Evolutionary conservation across 1,140 invertebrate species (phyloP), one percentile per base, ranked within the genome.

Genomic region (Sinella curviseta): DNA sequence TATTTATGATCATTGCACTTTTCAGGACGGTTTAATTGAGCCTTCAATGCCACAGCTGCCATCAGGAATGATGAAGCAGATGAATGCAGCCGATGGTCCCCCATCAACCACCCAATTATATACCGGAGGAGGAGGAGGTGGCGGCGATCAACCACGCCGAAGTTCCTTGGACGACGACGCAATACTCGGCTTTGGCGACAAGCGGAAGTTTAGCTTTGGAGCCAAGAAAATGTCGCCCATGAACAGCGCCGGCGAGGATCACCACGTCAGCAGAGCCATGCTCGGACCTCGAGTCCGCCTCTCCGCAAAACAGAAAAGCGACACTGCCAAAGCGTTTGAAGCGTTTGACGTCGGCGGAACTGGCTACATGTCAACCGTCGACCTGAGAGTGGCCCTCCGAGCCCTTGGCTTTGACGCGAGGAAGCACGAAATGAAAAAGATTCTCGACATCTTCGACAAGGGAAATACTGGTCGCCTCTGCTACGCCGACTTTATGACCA

Each of bases 291-390:
- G 12, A 33, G 65, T 70, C 1, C 2, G 97, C 86, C 86, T 98
- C 24, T 92, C 91, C 35, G 93, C 95, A 79, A 93, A 97, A 86
- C 95, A 98, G 85, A 94, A 95, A 87, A 90, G 91, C 76, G 96
- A 98, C 86, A 97, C 98, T 77, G 93, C 95, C 87, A 95, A 97
- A 89, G 96, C 97, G 0, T 99, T 99, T 87, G 93, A 97, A 89
- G 86, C 98, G 20, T 98, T 99, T 89, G 97, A 99, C 88, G 92
- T 92, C 67, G 93, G 96, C 88, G 93, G 92, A 26, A 92, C 91
- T 67, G 95, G 95, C 17, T 91, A 90, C 84, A 97, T 99, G 84
- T 93, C 96, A 86, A 92, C 92, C 0, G 97, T 97, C 87, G 95
- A 86, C 87, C 98, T 14, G n/a, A 74, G 89, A 88, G 87, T 90